Percentiles rank a stretch among this genome's conserved stretches.
phyloP scores from a whole-genome alignment of 2,113 vertebrate genomes.

The Aramus guarauna region DNA sequence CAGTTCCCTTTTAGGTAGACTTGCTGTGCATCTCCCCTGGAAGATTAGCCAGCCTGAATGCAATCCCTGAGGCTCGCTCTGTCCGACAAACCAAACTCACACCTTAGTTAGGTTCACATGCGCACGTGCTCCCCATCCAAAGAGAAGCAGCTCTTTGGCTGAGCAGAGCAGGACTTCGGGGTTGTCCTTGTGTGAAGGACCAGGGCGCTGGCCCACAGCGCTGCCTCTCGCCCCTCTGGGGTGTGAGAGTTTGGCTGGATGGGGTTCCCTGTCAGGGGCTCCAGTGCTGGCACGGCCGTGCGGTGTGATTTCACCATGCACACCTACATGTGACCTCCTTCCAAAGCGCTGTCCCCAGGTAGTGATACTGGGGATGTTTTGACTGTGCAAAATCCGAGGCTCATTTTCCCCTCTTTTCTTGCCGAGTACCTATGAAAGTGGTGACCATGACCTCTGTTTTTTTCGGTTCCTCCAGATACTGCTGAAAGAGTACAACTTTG shows the following conservation, averaged over 20 bases:
- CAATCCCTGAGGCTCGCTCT: background rate
- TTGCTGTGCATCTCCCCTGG: background rate
- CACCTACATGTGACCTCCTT: fast-evolving
- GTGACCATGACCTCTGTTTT: background rate
- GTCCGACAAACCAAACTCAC: background rate
- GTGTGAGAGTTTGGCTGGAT: background rate
- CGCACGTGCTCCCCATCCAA: fast-evolving
- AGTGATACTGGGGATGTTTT: background rate
- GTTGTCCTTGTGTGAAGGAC: background rate
- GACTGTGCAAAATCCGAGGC: background rate
- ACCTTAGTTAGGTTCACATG: fast-evolving
- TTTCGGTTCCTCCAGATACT: conserved; percentile 78
- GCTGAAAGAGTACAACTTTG: conserved; percentile 96
- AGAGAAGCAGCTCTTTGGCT: background rate
- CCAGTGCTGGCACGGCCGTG: fast-evolving
- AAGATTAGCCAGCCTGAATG: background rate
- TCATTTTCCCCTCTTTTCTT: background rate
- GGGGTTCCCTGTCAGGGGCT: background rate
- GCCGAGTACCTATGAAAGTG: background rate
- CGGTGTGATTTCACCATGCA: background rate
- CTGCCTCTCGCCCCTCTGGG: background rate
- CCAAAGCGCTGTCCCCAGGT: background rate
- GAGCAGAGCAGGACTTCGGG: background rate
- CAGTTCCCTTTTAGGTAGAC: background rate
- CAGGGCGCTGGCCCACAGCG: background rate